A percentile compares a stretch with the other conserved stretches of the same genome.
Conservation (phyloP, 2,888 invertebrate species). For the Diplolepis rosae region DNA sequence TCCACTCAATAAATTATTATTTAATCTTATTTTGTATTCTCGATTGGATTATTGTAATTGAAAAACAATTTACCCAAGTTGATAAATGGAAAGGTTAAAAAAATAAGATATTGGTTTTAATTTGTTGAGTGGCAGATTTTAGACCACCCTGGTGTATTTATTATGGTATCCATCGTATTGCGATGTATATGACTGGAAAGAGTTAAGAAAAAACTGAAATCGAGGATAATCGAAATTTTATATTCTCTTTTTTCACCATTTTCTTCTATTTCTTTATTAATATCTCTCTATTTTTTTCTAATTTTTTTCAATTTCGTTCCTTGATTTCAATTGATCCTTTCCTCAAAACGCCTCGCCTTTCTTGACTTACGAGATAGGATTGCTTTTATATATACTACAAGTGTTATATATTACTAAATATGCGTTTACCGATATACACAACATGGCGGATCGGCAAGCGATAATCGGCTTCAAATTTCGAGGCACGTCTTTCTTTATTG, state of each 20-base stretch:
- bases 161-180: constrained; percentile 22
- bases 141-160: constrained; percentile 13
- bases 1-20: constrained; percentile 17
- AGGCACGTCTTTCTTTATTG: constrained; percentile 48
- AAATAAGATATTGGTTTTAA: constrained; percentile 19
- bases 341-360: constrained; percentile 39
- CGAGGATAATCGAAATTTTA: background rate
- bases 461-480: constrained; percentile 73
- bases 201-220: background rate
- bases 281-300: background rate
- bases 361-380: constrained; percentile 46
- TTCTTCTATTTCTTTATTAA: background rate
- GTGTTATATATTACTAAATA: constrained; percentile 68
- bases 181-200: constrained; percentile 29
- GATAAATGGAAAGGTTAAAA: background rate
- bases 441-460: constrained; percentile 52
- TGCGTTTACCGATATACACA: constrained; percentile 67
- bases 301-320: background rate
- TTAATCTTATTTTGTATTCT: background rate
- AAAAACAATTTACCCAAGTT: too few species aligned
- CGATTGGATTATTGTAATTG: too few species aligned
- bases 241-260: background rate
- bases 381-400: constrained; percentile 53
- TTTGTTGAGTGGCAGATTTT: constrained; percentile 3
- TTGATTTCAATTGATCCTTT: background rate